Conservation (phyloP, 1,140 invertebrate genomes). For the Goniozus legneri region DNA sequence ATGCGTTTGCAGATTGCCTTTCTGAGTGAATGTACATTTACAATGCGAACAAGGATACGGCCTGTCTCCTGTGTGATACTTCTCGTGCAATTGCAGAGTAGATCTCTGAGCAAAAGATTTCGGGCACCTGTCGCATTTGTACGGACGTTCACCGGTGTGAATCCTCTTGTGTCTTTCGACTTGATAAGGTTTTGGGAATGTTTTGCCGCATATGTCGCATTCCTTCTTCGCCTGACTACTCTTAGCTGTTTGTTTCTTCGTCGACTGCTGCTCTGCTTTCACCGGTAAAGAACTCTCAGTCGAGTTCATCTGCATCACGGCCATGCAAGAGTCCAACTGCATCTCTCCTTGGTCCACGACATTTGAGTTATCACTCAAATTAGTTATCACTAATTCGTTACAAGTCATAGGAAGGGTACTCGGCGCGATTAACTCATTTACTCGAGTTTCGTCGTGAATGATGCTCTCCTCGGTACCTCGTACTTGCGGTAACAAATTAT, state of each 20-base stretch:
- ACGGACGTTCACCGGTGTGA: conserved; percentile 69
- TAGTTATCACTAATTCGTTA: conserved; percentile 16
- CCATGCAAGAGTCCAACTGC: conserved; percentile 21
- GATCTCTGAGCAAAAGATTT: conserved; percentile 68
- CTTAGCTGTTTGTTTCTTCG: conserved; percentile 13
- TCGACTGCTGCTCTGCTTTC: not conserved
- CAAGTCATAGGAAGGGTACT: not conserved
- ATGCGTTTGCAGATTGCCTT: conserved; percentile 62
- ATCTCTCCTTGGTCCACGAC: conserved; percentile 7
- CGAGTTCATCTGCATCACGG: conserved; percentile 12
- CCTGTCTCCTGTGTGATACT: conserved; percentile 60
- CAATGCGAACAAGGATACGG: conserved; percentile 56
- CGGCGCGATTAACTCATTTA: conserved; percentile 10
- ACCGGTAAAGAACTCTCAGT: not conserved
- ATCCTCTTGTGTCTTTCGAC: conserved; percentile 52
- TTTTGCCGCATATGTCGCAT: conserved; percentile 47
- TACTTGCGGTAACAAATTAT: conserved; percentile 19
- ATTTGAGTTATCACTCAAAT: not conserved
- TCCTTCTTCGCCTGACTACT: conserved; percentile 23
- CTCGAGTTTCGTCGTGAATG: conserved; percentile 8
- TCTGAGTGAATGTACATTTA: conserved; percentile 58
- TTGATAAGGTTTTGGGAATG: conserved; percentile 46
- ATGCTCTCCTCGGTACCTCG: conserved; percentile 6
- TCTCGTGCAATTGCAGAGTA: conserved; percentile 60
- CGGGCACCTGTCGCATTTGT: conserved; percentile 60